Evolutionary conservation across 2,113 vertebrate species (phyloP).

Genomic region (Gallinago paraguaiae): DNA sequence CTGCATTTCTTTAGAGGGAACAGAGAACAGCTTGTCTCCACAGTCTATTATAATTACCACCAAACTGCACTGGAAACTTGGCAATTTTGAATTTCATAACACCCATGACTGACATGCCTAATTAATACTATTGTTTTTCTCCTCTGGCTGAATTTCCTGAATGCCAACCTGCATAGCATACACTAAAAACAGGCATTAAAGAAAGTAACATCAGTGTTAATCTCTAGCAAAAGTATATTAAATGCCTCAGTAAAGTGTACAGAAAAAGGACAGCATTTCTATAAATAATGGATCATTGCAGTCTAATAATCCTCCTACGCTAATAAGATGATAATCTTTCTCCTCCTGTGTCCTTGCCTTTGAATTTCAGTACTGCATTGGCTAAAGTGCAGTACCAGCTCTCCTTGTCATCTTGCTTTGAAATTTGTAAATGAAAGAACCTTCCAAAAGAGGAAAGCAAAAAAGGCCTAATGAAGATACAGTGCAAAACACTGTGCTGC

Average conservation of each 20-base stretch:
- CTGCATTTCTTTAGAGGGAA: conserved; percentile 50
- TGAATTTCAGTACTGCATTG: conserved; percentile 22
- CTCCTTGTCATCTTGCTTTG: conserved; percentile 27
- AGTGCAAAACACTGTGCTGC: background rate
- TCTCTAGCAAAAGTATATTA: conserved; percentile 66
- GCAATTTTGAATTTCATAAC: conserved; percentile 75
- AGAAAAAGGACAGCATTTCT: conserved; percentile 35
- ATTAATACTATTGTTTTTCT: conserved; percentile 76
- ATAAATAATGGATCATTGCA: conserved; percentile 68
- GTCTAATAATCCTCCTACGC: conserved; percentile 51
- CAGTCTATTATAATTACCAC: conserved; percentile 71
- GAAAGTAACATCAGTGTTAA: conserved; percentile 62
- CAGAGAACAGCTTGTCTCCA: conserved; percentile 75
- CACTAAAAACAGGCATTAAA: conserved; percentile 73
- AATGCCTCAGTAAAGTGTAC: conserved; percentile 25
- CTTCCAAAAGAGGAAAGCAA: conserved; percentile 42
- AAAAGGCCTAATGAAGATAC: background rate
- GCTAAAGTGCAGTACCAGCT: conserved; percentile 1
- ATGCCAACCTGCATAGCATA: conserved; percentile 56
- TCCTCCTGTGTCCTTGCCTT: conserved; percentile 61
- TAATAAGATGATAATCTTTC: conserved; percentile 68
- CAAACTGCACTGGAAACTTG: conserved; percentile 67
- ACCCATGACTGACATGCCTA: conserved; percentile 75
- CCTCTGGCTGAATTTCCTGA: conserved; percentile 71
- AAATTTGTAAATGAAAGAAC: conserved; percentile 40